These are phyloP conservation scores for Bombycilla garrulus DNA, from an alignment of 2,113 vertebrate species.

Conservation along the genomic window DNA sequence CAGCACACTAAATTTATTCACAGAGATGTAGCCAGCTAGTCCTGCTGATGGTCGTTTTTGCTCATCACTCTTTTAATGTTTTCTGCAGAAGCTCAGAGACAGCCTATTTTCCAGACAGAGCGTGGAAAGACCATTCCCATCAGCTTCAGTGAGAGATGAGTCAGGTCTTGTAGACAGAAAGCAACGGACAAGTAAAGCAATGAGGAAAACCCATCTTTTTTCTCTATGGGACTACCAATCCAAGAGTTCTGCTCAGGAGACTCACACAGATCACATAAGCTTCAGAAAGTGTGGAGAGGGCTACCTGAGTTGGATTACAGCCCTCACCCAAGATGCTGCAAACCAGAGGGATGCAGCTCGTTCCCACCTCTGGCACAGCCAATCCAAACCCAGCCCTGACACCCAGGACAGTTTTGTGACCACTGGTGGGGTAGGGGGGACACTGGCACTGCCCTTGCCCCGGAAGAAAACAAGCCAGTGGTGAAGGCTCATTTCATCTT, in stretches of 20 bases:
- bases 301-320: not conserved
- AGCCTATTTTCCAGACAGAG: not conserved
- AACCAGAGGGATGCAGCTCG: not conserved
- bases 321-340: not conserved
- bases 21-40: not conserved
- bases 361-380: accelerated
- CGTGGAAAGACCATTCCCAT: not conserved
- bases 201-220: not conserved
- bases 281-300: not conserved
- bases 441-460: not conserved
- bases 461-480: not conserved
- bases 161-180: not conserved
- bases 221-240: not conserved
- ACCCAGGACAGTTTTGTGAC: not conserved
- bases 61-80: not conserved
- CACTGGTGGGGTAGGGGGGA: not conserved
- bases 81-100: not conserved
- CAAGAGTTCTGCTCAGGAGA: not conserved
- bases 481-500: not conserved
- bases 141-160: not conserved
- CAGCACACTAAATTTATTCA: not conserved
- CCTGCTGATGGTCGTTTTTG: accelerated
- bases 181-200: not conserved
- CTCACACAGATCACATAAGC: not conserved
- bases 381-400: accelerated